Evolutionary conservation across 2,113 vertebrate species (phyloP).

Genomic region (Pedetes capensis): DNA sequence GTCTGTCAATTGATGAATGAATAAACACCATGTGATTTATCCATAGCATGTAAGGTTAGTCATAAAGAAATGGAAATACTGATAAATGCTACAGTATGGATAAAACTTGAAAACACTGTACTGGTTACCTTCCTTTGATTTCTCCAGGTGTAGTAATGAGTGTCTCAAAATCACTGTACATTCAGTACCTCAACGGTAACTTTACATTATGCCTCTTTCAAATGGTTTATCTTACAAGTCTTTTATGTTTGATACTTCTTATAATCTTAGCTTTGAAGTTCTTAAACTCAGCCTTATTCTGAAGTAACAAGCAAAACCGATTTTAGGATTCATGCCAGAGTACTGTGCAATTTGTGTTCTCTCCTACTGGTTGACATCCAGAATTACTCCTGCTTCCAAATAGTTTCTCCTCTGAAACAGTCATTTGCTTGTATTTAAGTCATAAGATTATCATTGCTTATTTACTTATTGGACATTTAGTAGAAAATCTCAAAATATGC

Average conservation of each 20-base stretch:
- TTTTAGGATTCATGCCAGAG: background rate
- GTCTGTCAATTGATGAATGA: background rate
- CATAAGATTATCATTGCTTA: background rate
- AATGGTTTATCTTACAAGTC: background rate
- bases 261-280: constrained; percentile 3
- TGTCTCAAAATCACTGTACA: background rate
- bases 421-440: background rate
- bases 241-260: background rate
- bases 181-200: background rate
- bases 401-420: background rate
- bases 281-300: background rate
- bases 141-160: background rate
- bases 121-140: background rate
- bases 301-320: background rate
- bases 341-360: background rate
- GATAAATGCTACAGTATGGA: background rate
- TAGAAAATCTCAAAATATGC: background rate
- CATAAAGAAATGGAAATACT: background rate
- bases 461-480: background rate
- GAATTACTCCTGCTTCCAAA: background rate
- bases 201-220: background rate
- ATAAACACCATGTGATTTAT: background rate
- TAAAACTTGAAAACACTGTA: background rate
- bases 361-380: background rate
- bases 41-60: background rate